Conservation (phyloP, 2,797 vertebrate genomes). For the Notolepis coatsorum region DNA sequence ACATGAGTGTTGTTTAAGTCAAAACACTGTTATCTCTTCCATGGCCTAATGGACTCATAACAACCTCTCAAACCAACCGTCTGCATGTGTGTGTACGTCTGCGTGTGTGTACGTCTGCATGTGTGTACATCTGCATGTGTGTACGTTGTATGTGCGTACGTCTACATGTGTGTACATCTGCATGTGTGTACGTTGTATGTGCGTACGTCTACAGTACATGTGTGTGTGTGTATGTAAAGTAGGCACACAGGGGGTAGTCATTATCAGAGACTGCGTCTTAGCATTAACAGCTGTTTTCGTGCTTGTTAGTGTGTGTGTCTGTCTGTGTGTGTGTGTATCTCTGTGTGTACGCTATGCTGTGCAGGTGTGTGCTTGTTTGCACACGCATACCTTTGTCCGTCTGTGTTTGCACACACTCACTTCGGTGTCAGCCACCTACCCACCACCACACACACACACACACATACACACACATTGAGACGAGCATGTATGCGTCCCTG, state of each 20-base stretch:
- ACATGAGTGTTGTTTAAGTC: neutral
- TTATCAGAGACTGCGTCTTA: neutral
- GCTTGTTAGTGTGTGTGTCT: neutral
- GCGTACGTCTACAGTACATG: neutral
- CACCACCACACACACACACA: neutral
- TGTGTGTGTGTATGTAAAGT: neutral
- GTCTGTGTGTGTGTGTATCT: neutral
- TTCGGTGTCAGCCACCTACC: neutral
- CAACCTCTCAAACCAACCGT: neutral
- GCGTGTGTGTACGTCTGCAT: neutral
- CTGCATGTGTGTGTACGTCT: neutral
- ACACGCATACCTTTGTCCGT: slow-evolving; percentile 11
- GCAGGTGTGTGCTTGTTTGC: slow-evolving; percentile 8
- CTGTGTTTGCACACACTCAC: slow-evolving; percentile 10
- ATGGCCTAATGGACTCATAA: neutral
- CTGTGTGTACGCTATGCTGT: neutral
- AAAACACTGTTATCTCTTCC: neutral
- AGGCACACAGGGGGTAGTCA: neutral
- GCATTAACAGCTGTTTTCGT: neutral
- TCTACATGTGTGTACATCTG: neutral
- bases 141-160: too few relatives aligned
- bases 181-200: too few relatives aligned
- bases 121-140: neutral
- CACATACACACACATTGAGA: neutral
- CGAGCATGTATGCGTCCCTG: neutral